Evolutionary conservation across 1,140 invertebrate genomes (phyloP), one percentile per base, ranked within the genome.

Genomic region (Pteromalus puparum): DNA sequence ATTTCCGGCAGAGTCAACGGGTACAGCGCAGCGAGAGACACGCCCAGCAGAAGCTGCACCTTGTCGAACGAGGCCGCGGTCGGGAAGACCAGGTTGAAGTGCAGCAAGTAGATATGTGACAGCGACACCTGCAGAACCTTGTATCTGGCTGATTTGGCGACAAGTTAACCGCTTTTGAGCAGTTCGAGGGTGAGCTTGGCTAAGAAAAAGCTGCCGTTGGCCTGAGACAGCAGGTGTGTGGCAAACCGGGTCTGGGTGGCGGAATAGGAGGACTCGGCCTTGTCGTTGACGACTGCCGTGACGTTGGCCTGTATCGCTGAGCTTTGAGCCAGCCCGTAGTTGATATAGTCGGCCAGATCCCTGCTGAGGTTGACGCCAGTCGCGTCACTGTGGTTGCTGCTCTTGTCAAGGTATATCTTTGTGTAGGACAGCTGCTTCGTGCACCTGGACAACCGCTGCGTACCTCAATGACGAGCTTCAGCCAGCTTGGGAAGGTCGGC

Each of bases 61-160:
- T 97, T 98, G 87, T 98, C 97, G 91, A 98, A 99, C 0, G 97
- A 97, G 61, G 97, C 94, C 0, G 96, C 95, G 18, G 97, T 99
- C 26, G 98, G 97, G 92, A 99, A 99, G 86, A 96, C 94, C 38
- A 99, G 92, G 93, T 99, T 99, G 91, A 99, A 99, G 92, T 98
- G 96, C 13, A 99, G 93, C 83, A 98, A 93, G 90, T 98, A 99
- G 89, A 99, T 97, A 93, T 99, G 97, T 1, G 97, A 96, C 28
- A 99, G 92, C 2, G 97, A 97, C 53, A 98, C 97, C 1, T 98
- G 98, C 28, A 99, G 94, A 26, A 96, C 93, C 94, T 99, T 98
- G 92, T 98, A 98, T n/a, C n/a, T n/a, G n/a, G n/a, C n/a, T n/a
- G n/a, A n/a, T n/a, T n/a, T n/a, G n/a, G 89, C 97, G 13, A 99